Evolutionary conservation across 2,113 vertebrate species (phyloP).

Genomic region (Sylvietta virens): DNA sequence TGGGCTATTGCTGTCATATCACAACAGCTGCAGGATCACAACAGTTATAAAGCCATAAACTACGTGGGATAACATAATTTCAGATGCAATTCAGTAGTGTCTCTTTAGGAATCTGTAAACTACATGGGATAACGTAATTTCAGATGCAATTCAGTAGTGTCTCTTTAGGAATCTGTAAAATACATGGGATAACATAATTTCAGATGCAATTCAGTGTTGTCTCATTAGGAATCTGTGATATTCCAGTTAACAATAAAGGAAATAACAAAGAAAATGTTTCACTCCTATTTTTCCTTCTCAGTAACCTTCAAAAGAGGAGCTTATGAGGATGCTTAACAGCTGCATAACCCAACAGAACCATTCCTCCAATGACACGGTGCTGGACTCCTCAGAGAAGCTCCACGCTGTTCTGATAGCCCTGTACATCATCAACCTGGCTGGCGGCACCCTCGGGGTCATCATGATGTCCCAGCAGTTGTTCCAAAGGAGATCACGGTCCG

Average conservation of each 20-base stretch:
- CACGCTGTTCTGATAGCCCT: not conserved
- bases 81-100: not conserved
- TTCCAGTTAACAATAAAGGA: not conserved
- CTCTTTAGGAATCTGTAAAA: not conserved
- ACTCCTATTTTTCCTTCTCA: not conserved
- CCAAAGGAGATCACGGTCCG: slow-evolving; percentile 11
- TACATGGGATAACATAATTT: not conserved
- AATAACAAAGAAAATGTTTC: not conserved
- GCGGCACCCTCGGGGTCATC: slow-evolving; percentile 20
- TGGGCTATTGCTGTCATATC: not conserved
- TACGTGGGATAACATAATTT: not conserved
- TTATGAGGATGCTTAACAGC: not conserved
- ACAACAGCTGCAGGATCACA: not conserved
- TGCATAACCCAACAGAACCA: not conserved
- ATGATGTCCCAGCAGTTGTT: slow-evolving; percentile 40
- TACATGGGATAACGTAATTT: not conserved
- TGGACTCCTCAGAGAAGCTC: not conserved
- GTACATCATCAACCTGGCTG: slow-evolving; percentile 37
- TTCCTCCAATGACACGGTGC: not conserved
- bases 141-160: not conserved
- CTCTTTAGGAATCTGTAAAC: not conserved
- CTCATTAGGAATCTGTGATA: not conserved
- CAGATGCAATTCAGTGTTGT: not conserved
- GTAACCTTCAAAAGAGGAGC: not conserved
- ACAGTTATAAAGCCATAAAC: not conserved